Evolutionary conservation across 2,888 invertebrate genomes (phyloP).

Genomic region (Tanypteryx hageni): DNA sequence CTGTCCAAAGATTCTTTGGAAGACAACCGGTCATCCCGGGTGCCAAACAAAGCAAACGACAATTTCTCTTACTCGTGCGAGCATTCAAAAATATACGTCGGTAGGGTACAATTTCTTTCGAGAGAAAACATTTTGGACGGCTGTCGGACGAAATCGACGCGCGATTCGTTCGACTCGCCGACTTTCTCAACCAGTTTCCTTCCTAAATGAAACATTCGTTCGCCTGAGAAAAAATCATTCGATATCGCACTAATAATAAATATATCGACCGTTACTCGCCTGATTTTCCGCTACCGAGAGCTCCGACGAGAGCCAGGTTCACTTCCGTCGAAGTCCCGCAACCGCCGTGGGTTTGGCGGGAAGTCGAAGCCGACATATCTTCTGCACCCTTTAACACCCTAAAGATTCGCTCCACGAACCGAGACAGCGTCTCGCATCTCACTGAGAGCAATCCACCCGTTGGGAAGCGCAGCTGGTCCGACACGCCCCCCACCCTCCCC

Average conservation of each 20-base stretch:
- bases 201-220: neutral
- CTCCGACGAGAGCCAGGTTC: neutral
- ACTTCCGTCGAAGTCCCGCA: neutral
- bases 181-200: neutral
- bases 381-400: neutral
- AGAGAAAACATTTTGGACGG: neutral
- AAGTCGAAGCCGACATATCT: neutral
- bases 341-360: neutral
- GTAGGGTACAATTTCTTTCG: neutral
- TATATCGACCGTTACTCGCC: neutral
- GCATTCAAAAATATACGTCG: no score
- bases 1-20: no score
- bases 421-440: neutral
- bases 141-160: neutral
- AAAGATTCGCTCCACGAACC: neutral
- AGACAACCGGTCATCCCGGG: no score
- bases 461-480: neutral
- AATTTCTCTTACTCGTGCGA: no score
- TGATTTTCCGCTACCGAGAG: neutral
- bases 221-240: neutral
- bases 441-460: neutral
- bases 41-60: no score
- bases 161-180: neutral
- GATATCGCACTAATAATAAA: neutral
- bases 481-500: neutral